Evolutionary conservation across 2,888 invertebrate species (phyloP).

Genomic region (Linnaemya vulpina): DNA sequence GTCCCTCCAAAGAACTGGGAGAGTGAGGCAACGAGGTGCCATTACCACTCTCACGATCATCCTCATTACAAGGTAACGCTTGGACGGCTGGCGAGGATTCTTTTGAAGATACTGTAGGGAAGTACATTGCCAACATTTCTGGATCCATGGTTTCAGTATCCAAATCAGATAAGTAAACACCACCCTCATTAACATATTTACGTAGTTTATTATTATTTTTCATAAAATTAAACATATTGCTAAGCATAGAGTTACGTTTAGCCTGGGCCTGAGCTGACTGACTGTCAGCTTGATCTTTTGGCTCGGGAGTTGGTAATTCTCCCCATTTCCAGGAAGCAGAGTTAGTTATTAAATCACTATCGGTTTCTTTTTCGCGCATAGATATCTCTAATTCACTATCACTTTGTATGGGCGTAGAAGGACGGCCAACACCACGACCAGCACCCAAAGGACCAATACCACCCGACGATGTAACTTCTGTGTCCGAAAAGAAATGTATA

Average conservation of each 20-base stretch:
- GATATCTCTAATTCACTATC: constrained; percentile 95
- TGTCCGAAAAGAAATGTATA: constrained; percentile 96
- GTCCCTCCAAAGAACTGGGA: constrained; percentile 93
- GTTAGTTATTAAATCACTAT: constrained; percentile 77
- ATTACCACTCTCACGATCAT: constrained; percentile 98
- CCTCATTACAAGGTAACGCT: constrained; percentile 85
- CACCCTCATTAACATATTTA: constrained; percentile 85
- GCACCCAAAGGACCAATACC: constrained; percentile 86
- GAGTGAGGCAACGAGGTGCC: constrained; percentile 97
- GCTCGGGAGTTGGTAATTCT: constrained; percentile 87
- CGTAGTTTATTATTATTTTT: constrained; percentile 87
- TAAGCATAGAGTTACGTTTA: constrained; percentile 88
- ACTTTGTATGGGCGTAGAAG: constrained; percentile 94
- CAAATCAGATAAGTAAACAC: constrained; percentile 94
- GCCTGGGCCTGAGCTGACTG: constrained; percentile 78
- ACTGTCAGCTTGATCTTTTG: constrained; percentile 70
- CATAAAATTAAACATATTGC: constrained; percentile 97
- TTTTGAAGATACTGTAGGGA: constrained; percentile 85
- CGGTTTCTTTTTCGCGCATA: constrained; percentile 82
- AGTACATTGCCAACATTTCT: constrained; percentile 94
- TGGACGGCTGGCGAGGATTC: constrained; percentile 65
- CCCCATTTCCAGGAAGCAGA: constrained; percentile 93
- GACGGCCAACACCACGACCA: constrained; percentile 85
- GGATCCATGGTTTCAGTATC: constrained; percentile 95
- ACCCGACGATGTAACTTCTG: constrained; percentile 90